phyloP scores from a whole-genome alignment of 64 coral and sea anemone species.

The Actinia equina region DNA sequence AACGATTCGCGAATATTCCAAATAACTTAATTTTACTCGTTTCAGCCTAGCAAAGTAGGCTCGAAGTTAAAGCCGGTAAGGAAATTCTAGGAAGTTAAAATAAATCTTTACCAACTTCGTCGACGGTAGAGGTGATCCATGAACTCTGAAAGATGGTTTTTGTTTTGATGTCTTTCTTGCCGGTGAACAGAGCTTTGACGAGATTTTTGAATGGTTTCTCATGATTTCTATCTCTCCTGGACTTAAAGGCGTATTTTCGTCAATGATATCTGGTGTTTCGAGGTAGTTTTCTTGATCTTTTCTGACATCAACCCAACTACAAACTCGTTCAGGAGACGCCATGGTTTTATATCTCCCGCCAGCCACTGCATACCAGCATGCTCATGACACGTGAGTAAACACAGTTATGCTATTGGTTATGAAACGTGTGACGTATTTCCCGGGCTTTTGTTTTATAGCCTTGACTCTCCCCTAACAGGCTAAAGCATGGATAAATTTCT shows the following conservation, averaged over 20 bases:
- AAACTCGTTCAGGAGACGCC: constrained; percentile 30
- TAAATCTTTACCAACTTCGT: neutral
- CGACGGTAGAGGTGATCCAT: constrained; percentile 56
- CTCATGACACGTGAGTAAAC: neutral
- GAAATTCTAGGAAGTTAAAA: neutral
- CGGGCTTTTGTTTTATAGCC: too few relatives aligned
- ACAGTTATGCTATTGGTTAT: neutral
- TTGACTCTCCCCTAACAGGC: too few relatives aligned
- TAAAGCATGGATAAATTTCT: too few relatives aligned
- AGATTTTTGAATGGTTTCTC: constrained; percentile 78
- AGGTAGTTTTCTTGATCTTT: constrained; percentile 7
- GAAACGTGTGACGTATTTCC: neutral
- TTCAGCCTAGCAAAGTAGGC: neutral
- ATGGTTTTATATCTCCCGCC: constrained; percentile 35
- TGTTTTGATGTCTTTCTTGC: constrained; percentile 56
- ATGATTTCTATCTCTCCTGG: constrained; percentile 71
- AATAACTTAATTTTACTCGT: too few relatives aligned
- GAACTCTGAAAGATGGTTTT: constrained; percentile 53
- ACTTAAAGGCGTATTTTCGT: constrained; percentile 79
- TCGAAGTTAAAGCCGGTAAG: neutral
- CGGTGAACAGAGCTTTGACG: constrained; percentile 53
- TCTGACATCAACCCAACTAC: constrained; percentile 15
- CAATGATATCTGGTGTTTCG: neutral
- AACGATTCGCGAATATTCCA: too few relatives aligned
- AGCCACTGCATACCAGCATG: constrained; percentile 12